Evolutionary conservation across 2,888 invertebrate genomes (phyloP).

Genomic region (Osmoderma eremita): DNA sequence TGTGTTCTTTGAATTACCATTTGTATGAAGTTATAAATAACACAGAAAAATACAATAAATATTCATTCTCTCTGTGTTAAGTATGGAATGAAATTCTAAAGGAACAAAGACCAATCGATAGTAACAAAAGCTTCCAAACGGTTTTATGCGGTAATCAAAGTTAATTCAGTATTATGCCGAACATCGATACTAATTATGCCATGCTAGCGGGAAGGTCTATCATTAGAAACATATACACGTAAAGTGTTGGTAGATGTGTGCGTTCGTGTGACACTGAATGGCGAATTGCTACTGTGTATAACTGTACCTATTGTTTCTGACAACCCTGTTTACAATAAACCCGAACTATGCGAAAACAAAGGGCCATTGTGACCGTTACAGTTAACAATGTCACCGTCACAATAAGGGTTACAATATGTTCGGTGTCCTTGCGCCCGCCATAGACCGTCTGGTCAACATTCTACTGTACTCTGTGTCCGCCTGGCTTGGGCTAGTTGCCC

Average conservation of each 20-base stretch:
- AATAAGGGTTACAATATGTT: constrained; percentile 55
- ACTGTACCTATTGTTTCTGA: constrained; percentile 55
- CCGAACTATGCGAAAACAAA: constrained; percentile 59
- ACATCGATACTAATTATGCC: constrained; percentile 36
- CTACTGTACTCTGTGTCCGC: constrained; percentile 46
- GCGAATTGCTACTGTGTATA: constrained; percentile 53
- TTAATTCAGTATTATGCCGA: constrained; percentile 34
- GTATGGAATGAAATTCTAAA: constrained; percentile 1
- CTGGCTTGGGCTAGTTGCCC: constrained; percentile 46
- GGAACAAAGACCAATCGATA: background rate
- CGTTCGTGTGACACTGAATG: constrained; percentile 22
- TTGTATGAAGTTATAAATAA: too few relatives aligned
- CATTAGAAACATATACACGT: constrained; percentile 25
- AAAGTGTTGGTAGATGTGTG: constrained; percentile 19
- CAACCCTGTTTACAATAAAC: constrained; percentile 59
- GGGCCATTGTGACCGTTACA: constrained; percentile 60
- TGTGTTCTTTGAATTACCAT: too few relatives aligned
- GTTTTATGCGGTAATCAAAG: constrained; percentile 29
- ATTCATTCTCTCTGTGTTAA: too few relatives aligned
- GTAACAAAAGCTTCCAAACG: constrained; percentile 3
- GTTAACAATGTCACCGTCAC: constrained; percentile 58
- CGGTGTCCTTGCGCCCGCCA: constrained; percentile 53
- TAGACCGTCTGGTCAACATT: constrained; percentile 40
- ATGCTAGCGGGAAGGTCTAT: constrained; percentile 18
- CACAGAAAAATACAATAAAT: too few relatives aligned